Conservation (phyloP, 2,113 vertebrate genomes). For the Ochotona curzoniae region DNA sequence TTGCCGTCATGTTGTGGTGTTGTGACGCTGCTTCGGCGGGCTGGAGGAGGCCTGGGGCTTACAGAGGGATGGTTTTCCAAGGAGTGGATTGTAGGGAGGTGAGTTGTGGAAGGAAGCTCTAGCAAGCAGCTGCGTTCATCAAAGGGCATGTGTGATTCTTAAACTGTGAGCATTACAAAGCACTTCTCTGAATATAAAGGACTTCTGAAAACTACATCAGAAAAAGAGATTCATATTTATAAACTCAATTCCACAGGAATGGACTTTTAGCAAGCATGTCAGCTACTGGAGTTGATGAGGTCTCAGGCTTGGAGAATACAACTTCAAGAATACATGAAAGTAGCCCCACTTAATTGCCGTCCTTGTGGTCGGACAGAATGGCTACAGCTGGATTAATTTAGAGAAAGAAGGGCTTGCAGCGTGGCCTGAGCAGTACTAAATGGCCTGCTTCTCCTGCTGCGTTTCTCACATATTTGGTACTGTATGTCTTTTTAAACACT, state of each 20-base stretch:
- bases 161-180: slow-evolving; percentile 84
- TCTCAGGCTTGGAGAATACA: slow-evolving; percentile 84
- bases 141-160: slow-evolving; percentile 84
- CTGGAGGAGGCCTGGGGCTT: accelerated
- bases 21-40: not conserved
- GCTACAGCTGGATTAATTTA: slow-evolving; percentile 31
- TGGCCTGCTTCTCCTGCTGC: not conserved
- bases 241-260: slow-evolving; percentile 87
- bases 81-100: not conserved
- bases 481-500: not conserved
- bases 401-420: not conserved
- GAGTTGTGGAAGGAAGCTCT: not conserved
- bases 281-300: slow-evolving; percentile 85
- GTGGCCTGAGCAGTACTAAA: slow-evolving; percentile 4
- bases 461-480: slow-evolving; percentile 31
- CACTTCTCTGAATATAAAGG: slow-evolving; percentile 87
- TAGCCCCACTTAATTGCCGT: slow-evolving; percentile 81
- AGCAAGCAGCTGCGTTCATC: slow-evolving; percentile 64
- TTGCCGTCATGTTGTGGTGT: too few species aligned
- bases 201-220: slow-evolving; percentile 87
- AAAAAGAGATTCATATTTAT: slow-evolving; percentile 88
- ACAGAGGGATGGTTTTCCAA: not conserved
- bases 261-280: slow-evolving; percentile 85
- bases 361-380: slow-evolving; percentile 76
- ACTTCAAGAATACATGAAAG: slow-evolving; percentile 78